Evolutionary conservation across 2,888 invertebrate species (phyloP), one percentile per base, ranked within the genome.

Genomic region (Apodemia duryi): DNA sequence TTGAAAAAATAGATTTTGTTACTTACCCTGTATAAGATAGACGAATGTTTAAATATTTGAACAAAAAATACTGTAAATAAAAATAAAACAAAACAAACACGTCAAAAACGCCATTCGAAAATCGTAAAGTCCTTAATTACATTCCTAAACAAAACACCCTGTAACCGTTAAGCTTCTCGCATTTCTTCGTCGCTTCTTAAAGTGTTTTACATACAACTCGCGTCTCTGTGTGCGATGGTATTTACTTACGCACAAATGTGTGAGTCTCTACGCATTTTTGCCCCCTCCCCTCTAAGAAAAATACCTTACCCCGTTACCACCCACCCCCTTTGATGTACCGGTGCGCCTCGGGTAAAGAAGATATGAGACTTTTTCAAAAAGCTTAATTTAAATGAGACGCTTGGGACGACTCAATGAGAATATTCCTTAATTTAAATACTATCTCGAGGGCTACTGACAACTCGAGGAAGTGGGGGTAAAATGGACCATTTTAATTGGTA

Each of bases 121-220:
- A 60, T 60, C 57, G 35, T 60, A 60, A 60, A 60, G 57, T 32
- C 57, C 57, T 64, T 64, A 64, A 61, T 61, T 49, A 60, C 46
- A 64, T 60, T 60, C 60, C 21, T 46, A 61, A 38, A 61, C n/a
- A 38, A 67, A 75, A 74, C 91, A 87, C 74, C 86, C 90, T 87
- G 82, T 91, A 84, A 63, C 71, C 75, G 77, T 75, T 88, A 90
- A 91, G 91, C 90, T 87, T 85, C 91, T 91, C 90, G 90, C 90
- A 88, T 91, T 91, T 91, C 91, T 91, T 91, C 91, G 86, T 78
- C 87, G 90, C 89, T 91, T 91, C 91, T 91, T 91, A 91, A 91
- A 91, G 90, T 90, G 90, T 91, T 91, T 91, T 91, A 91, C 91
- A 91, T 91, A 91, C 89, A 91, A 77, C 79, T 75, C 66, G 68